Conservation (phyloP, 2,888 invertebrate genomes). For the Crematogaster levior region DNA sequence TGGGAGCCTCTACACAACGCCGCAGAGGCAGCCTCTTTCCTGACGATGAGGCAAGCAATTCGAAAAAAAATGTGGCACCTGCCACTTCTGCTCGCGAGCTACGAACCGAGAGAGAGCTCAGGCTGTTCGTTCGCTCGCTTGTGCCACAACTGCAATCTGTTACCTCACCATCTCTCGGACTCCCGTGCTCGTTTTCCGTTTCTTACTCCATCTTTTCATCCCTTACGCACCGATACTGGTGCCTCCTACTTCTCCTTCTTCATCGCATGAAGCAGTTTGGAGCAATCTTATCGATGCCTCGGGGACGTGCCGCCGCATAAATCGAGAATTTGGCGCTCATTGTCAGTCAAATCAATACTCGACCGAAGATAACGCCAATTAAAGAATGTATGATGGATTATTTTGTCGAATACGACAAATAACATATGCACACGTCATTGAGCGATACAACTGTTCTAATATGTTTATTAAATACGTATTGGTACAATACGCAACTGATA, state of each 20-base stretch:
- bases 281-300: conserved; percentile 64
- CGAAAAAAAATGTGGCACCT: conserved; percentile 82
- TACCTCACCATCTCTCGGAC: conserved; percentile 73
- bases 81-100: conserved; percentile 77
- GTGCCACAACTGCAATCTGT: conserved; percentile 82
- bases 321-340: conserved; percentile 61
- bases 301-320: conserved; percentile 64
- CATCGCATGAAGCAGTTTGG: background rate
- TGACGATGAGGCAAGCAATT: conserved; percentile 72
- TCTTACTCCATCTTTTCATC: conserved; percentile 59
- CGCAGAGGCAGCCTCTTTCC: conserved; percentile 68
- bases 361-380: conserved; percentile 67
- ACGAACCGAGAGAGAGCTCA: conserved; percentile 70
- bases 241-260: conserved; percentile 6
- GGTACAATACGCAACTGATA: background rate
- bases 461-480: background rate
- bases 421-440: background rate
- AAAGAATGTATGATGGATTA: conserved; percentile 48
- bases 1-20: conserved; percentile 72
- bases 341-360: conserved; percentile 57
- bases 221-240: conserved; percentile 34
- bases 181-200: conserved; percentile 58
- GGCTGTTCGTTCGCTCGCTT: conserved; percentile 72
- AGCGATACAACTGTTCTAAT: background rate
- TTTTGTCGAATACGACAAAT: background rate